Evolutionary conservation across 1,140 invertebrate species (phyloP), one percentile per base, ranked within the genome.

Genomic region (Apis cerana): DNA sequence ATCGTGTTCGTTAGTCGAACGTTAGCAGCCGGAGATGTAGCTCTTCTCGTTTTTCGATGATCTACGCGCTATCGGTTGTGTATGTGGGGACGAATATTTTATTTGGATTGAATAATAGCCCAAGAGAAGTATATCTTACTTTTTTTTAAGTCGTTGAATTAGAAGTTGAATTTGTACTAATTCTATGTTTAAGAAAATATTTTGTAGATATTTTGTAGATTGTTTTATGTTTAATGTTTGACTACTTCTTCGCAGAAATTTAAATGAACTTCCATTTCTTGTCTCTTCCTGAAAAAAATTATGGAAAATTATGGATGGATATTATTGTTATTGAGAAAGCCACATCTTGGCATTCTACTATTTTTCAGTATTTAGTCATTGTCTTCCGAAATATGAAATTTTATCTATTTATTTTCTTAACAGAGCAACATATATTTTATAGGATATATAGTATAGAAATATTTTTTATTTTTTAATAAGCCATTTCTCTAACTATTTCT

Each of bases 321-420:
- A 12, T 68, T 68, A 23, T 68, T 15, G 43, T 50, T 56, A 19
- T 13, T 1, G 12, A 54, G 17, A 4, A 27, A 70, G 12, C 48
- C 4, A 27, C 1, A 7, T 27, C 8, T 21, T 59, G 43, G 4
- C 33, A 12, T 13, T 58, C 52, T 19, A 4, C 1, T 43, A 17
- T 21, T 67, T 54, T 56, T 3, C 75, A 43, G 17, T 27, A 12
- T 59, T 27, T 17, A 11, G 8, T 7, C 23, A n/a, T 61, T 19
- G 67, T 79, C 67, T 71, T 79, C 67, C 67, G 17, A 78, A 69
- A 27, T 59, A 17, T 17, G 3, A 48, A 10, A 78, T 68, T 48
- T 10, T 15, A 10, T n/a, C 13, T 61, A 27, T 59, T 10, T 48
- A 5, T 1, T 67, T 19, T 11, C 11, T n/a, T 23, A n/a, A 9